Conservation (phyloP, 2,888 invertebrate genomes). For the Pyrrhosoma nymphula region DNA sequence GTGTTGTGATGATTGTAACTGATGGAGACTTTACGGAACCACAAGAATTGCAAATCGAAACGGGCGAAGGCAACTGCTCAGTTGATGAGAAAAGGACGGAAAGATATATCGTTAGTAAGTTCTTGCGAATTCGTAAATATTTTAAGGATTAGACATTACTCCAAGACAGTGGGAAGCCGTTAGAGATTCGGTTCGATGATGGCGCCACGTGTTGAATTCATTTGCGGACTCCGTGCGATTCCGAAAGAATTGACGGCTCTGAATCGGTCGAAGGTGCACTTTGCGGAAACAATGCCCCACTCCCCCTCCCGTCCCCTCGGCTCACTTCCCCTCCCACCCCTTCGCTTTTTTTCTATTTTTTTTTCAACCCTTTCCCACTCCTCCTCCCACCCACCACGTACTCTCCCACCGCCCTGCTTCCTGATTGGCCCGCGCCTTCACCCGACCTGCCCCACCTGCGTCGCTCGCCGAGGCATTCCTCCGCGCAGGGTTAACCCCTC, state of each 20-base stretch:
- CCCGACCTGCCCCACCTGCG: conserved; percentile 14
- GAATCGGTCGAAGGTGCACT: background rate
- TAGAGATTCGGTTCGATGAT: too few species aligned
- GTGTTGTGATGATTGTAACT: too few species aligned
- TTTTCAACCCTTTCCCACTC: conserved; percentile 38
- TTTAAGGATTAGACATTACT: too few species aligned
- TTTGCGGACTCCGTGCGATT: background rate
- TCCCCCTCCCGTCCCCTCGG: background rate
- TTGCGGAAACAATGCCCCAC: conserved; percentile 33
- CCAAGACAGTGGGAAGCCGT: too few species aligned
- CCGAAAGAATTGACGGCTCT: background rate
- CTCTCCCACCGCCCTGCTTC: background rate
- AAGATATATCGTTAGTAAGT: too few species aligned
- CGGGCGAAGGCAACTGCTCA: too few species aligned
- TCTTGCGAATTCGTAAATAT: too few species aligned
- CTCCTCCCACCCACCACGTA: background rate
- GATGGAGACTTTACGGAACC: too few species aligned
- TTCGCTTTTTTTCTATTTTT: background rate
- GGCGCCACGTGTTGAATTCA: too few species aligned
- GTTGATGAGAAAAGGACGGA: too few species aligned
- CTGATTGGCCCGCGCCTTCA: background rate
- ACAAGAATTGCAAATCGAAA: too few species aligned
- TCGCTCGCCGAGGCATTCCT: conserved; percentile 7
- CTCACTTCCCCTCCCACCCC: background rate
- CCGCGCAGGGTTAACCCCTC: background rate